Conservation (phyloP, 1,140 invertebrate species). For the Musca domestica region DNA sequence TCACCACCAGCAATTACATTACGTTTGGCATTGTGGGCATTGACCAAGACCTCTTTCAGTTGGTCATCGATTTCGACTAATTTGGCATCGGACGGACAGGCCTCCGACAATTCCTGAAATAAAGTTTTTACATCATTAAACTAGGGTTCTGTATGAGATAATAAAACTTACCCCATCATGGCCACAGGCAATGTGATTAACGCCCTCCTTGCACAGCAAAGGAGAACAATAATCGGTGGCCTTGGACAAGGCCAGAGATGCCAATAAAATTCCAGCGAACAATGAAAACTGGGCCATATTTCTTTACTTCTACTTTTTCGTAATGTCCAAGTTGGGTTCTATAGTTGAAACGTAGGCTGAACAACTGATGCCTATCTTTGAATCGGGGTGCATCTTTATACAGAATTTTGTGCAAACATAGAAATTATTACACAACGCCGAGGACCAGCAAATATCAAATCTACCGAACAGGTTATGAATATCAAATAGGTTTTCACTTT, state of each 20-base stretch:
- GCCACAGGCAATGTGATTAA: slow-evolving; percentile 16
- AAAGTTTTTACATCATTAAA: too few species aligned
- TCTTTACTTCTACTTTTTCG: background rate
- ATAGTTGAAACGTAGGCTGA: too few species aligned
- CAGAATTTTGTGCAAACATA: background rate
- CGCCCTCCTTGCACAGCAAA: background rate
- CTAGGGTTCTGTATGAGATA: background rate
- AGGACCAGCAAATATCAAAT: too few species aligned
- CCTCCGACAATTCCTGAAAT: slow-evolving; percentile 30
- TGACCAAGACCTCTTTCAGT: slow-evolving; percentile 19
- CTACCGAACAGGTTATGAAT: background rate
- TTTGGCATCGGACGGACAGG: slow-evolving; percentile 34
- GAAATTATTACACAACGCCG: too few species aligned
- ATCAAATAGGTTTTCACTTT: too few species aligned
- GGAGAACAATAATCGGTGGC: slow-evolving; percentile 15
- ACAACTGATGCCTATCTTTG: background rate
- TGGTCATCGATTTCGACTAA: slow-evolving; percentile 26
- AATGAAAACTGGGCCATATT: background rate
- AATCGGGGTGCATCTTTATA: background rate
- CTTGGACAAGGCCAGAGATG: background rate
- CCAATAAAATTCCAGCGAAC: background rate
- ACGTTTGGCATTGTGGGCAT: slow-evolving; percentile 26
- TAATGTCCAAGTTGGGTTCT: background rate
- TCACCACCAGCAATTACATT: slow-evolving; percentile 26
- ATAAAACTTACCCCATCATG: slow-evolving; percentile 7